Evolutionary conservation across 1,140 invertebrate species (phyloP).

Genomic region (Lepeophtheirus salmonis): DNA sequence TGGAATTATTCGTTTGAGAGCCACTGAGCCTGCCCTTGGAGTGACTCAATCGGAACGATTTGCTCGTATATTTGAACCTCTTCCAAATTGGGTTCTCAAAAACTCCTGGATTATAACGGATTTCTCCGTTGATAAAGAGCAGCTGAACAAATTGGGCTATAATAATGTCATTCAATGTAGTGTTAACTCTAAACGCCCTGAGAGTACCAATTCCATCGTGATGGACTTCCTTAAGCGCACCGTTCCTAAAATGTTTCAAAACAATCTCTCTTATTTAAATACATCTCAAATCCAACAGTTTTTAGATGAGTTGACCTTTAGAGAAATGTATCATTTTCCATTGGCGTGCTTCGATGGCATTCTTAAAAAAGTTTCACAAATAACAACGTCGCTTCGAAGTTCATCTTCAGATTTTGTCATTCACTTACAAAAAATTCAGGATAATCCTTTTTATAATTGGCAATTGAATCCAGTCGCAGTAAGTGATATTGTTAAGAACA

Average conservation of each 20-base stretch:
- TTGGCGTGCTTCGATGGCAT: constrained; percentile 9
- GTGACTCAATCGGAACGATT: constrained; percentile 22
- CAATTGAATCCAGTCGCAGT: neutral
- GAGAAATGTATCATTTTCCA: constrained; percentile 1
- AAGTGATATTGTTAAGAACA: no score
- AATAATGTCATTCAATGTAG: neutral
- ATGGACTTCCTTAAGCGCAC: constrained; percentile 69
- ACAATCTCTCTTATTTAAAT: constrained; percentile 57
- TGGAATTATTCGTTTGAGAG: constrained; percentile 51
- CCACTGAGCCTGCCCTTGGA: constrained; percentile 46
- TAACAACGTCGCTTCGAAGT: neutral
- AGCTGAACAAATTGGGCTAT: constrained; percentile 16
- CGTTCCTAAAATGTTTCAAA: constrained; percentile 71
- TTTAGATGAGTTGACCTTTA: constrained; percentile 59
- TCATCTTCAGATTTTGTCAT: neutral
- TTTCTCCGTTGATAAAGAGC: constrained; percentile 51
- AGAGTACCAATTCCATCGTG: constrained; percentile 31
- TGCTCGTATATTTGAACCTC: constrained; percentile 45
- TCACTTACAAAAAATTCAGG: neutral
- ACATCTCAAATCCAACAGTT: constrained; percentile 70
- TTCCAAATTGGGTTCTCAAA: constrained; percentile 51
- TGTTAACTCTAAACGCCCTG: neutral
- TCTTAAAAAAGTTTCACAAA: neutral
- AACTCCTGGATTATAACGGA: constrained; percentile 57
- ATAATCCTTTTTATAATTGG: constrained; percentile 1